Evolutionary conservation across 2,113 vertebrate genomes (phyloP), one percentile per base, ranked within the genome.

Genomic region (Solenodon paradoxus): DNA sequence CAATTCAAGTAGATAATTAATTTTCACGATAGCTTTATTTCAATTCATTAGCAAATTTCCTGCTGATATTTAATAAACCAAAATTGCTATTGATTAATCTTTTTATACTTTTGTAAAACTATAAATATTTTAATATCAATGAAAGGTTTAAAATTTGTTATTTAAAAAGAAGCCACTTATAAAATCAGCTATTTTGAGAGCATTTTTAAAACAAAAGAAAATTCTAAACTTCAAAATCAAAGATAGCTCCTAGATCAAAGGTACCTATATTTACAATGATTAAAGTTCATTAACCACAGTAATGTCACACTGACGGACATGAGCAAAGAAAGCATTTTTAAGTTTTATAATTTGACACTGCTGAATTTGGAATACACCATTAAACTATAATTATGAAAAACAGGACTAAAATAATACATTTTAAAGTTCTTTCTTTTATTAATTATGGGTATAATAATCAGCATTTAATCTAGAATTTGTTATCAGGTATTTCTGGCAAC

Each of bases 331-430:
- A 90, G 32, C 9, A 89, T 42, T 81, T 32, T 89, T 71, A 61
- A 2, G 2, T 64, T 42, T 71, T 40, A 11, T 47, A 85, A 71
- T 30, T 16, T 82, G 42, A 63, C 7, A 93, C 4, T 24, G 71
- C 6, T 88, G 38, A 16, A 83, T 24, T 55, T 86, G 3, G 12
- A 82, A 83, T 95, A 72, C 4, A 85, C 42, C 26, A 92, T 75
- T 66, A 92, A 93, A 94, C 19, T 80, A 92, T n/a, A 71, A 80
- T 57, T 82, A 77, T 22, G 64, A 68, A 90, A 93, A 61, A 42
- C 15, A 72, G 28, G 10, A 19, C 24, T 74, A 55, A 96, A 69
- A 66, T 57, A 59, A 85, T 63, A 83, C 35, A 63, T 38, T 82
- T 79, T 42, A 20, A 82, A 94, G 32, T 75, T 1, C 0, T 64